Evolutionary conservation across 2,888 invertebrate species (phyloP).

Genomic region (Callimorpha dominula): DNA sequence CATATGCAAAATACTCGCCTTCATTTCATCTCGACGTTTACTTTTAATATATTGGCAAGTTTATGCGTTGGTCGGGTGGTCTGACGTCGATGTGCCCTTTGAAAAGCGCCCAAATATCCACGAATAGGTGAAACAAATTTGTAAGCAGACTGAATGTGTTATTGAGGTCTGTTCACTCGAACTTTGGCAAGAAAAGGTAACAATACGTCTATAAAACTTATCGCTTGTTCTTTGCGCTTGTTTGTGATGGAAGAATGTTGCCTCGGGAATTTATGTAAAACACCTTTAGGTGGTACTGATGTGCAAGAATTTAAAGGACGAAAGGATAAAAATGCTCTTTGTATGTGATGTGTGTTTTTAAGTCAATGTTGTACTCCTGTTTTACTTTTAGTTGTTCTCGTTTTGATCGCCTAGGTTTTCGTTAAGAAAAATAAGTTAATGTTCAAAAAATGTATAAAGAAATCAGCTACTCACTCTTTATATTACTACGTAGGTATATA

Average conservation of each 20-base stretch:
- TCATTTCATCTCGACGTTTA: constrained; percentile 49
- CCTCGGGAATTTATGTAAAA: constrained; percentile 52
- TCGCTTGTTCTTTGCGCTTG: constrained; percentile 62
- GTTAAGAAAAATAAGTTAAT: background rate
- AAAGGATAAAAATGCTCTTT: constrained; percentile 33
- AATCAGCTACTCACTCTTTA: background rate
- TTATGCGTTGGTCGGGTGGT: constrained; percentile 67
- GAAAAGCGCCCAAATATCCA: constrained; percentile 59
- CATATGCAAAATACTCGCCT: constrained; percentile 47
- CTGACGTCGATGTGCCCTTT: constrained; percentile 59
- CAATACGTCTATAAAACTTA: constrained; percentile 82
- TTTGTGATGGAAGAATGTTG: constrained; percentile 58
- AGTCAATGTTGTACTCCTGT: constrained; percentile 16
- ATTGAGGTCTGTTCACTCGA: constrained; percentile 56
- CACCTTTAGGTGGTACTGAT: constrained; percentile 43
- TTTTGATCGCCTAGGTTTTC: background rate
- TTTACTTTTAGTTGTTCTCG: background rate
- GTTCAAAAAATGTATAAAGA: too few relatives aligned
- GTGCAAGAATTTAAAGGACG: constrained; percentile 31
- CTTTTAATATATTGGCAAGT: constrained; percentile 58
- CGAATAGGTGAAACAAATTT: constrained; percentile 78
- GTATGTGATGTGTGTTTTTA: constrained; percentile 27
- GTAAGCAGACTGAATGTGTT: constrained; percentile 65
- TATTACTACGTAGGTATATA: background rate
- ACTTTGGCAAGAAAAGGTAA: constrained; percentile 61